Conservation (phyloP, 2,797 vertebrate genomes). For the Orientallactaga sibirica region DNA sequence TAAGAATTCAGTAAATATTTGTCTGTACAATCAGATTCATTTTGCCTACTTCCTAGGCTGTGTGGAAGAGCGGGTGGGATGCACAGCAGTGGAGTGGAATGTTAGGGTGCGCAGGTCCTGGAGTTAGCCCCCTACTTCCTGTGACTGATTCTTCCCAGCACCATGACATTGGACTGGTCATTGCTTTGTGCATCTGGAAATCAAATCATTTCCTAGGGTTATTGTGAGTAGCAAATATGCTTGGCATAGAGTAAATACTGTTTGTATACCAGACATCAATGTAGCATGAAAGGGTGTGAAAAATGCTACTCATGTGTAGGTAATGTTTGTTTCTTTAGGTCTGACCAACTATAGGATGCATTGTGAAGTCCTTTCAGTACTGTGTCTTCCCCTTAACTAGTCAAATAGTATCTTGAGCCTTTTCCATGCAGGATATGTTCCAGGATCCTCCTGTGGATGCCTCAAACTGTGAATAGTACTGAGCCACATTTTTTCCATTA, state of each 20-base stretch:
- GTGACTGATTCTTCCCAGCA: not conserved
- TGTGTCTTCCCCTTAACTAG: not conserved
- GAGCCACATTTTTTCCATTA: not conserved
- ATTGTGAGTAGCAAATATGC: not conserved
- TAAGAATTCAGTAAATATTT: conserved; percentile 22
- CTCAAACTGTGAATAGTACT: not conserved
- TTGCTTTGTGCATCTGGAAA: not conserved
- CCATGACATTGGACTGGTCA: rapidly evolving
- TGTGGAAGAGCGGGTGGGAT: not conserved
- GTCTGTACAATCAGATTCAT: not conserved
- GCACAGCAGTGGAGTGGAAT: too few species aligned
- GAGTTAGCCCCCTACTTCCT: not conserved
- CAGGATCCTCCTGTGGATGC: not conserved
- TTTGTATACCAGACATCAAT: not conserved
- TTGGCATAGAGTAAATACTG: not conserved
- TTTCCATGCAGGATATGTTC: not conserved
- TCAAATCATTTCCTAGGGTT: not conserved
- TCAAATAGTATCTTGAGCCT: not conserved
- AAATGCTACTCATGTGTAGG: not conserved
- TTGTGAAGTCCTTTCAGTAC: not conserved
- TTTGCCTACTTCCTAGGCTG: not conserved
- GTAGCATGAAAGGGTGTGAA: not conserved
- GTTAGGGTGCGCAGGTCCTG: not conserved
- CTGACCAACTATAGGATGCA: not conserved
- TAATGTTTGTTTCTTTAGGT: not conserved